These are phyloP conservation scores for Trileptium ribeirensis DNA, from an alignment of 2,888 invertebrate genomes.

Conservation along the genomic window DNA sequence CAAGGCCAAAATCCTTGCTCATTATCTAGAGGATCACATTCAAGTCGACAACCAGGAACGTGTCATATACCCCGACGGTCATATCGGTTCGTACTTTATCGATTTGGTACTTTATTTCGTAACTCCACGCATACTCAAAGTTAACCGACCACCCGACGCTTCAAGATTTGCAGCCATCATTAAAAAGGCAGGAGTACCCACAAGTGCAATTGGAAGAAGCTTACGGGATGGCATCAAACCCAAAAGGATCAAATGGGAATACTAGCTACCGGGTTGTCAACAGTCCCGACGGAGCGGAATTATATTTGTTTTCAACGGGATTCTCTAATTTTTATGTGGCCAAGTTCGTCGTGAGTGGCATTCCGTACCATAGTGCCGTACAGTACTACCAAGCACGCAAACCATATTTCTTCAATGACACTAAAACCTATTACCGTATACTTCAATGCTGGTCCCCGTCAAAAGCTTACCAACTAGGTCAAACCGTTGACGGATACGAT, in stretches of 20 bases:
- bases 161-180: not conserved
- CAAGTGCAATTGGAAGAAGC: too few species aligned
- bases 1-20: not conserved
- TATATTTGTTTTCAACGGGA: not conserved
- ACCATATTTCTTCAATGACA: not conserved
- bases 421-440: not conserved
- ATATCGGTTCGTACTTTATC: not conserved
- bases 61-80: not conserved
- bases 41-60: not conserved
- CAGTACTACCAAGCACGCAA: not conserved
- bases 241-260: not conserved
- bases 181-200: not conserved
- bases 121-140: not conserved
- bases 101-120: not conserved
- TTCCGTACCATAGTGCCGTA: not conserved
- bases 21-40: conserved; percentile 4
- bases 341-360: not conserved
- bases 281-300: not conserved
- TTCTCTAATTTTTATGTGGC: not conserved
- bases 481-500: not conserved
- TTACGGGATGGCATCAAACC: too few species aligned
- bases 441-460: not conserved
- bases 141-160: not conserved
- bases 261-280: not conserved
- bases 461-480: not conserved